Base-by-base conservation (phyloP, 2,888 invertebrate genomes). In the Athetis lepigone region DNA sequence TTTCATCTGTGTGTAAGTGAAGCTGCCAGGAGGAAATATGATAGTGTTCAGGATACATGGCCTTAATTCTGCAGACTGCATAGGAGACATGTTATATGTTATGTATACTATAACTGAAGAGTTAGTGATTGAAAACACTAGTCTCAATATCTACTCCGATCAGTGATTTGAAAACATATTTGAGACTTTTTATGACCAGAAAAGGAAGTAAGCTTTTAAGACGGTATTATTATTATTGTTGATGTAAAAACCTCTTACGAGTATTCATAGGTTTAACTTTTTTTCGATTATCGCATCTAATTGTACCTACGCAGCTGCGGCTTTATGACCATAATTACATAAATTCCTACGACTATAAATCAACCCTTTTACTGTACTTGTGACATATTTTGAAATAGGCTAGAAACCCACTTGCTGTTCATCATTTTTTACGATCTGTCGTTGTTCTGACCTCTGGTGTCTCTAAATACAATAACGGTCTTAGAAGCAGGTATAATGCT, bases 181-280 rank as follows among this genome's bases (percentile, higher is more conserved):
- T n/a, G n/a, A n/a, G n/a, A n/a, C n/a, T n/a, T n/a, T n/a, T 46
- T 61, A 37, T 55, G 46, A 63, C 37, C 19, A 61, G 19, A 45
- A 73, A 50, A 43, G 23, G 51, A 61, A 55, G 45, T 58, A 77
- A 77, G 57, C 78, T 68, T 74, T 77, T 74, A 77, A 74, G 75
- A 61, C 37, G 47, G 25, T 54, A 61, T 71, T 58, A 58, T 64
- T 77, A 52, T 62, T 68, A 47, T 47, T 33, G 52, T 39, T 59
- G 47, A 69, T 59, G 42, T 74, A 74, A 75, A 75, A 37, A n/a
- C 39, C 33, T 50, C 56, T 52, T 45, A 25, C 16, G 42, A 55
- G 46, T 58, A 50, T 51, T 37, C 23, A 29, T 43, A 25, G 43
- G 47, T 36, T 39, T 36, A 51, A 43, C 1, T n/a, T 37, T 33